Conservation (phyloP, 2,888 invertebrate species). For the Poecilus cupreus region DNA sequence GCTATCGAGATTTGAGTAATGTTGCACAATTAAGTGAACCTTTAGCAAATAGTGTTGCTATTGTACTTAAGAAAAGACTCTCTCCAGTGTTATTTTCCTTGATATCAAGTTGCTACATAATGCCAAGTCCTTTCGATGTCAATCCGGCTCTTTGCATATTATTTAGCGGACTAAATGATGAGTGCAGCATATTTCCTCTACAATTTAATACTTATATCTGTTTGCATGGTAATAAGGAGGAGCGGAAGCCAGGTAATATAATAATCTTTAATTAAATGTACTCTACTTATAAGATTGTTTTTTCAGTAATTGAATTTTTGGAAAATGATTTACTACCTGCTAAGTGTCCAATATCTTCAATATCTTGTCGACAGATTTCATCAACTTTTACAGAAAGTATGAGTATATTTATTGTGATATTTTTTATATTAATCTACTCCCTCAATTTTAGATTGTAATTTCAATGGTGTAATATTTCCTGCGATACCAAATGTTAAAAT, state of each 20-base stretch:
- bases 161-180: constrained; percentile 43
- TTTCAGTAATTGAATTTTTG: constrained; percentile 67
- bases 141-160: constrained; percentile 40
- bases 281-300: constrained; percentile 9
- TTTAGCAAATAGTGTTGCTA: constrained; percentile 7
- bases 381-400: constrained; percentile 46
- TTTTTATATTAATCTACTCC: not conserved
- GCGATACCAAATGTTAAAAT: constrained; percentile 43
- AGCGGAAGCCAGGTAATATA: constrained; percentile 16
- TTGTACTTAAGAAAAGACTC: constrained; percentile 21
- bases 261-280: not conserved
- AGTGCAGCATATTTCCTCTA: constrained; percentile 61
- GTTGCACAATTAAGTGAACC: constrained; percentile 9
- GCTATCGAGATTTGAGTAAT: constrained; percentile 39
- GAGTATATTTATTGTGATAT: not conserved
- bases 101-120: not conserved
- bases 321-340: constrained; percentile 66
- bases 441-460: constrained; percentile 19
- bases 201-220: constrained; percentile 47
- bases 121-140: not conserved
- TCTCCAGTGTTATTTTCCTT: constrained; percentile 44
- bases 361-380: constrained; percentile 62
- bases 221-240: constrained; percentile 5
- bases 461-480: constrained; percentile 39
- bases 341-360: constrained; percentile 66